phyloP scores from a whole-genome alignment of 2,113 vertebrate genomes.

The Polypterus bichir region DNA sequence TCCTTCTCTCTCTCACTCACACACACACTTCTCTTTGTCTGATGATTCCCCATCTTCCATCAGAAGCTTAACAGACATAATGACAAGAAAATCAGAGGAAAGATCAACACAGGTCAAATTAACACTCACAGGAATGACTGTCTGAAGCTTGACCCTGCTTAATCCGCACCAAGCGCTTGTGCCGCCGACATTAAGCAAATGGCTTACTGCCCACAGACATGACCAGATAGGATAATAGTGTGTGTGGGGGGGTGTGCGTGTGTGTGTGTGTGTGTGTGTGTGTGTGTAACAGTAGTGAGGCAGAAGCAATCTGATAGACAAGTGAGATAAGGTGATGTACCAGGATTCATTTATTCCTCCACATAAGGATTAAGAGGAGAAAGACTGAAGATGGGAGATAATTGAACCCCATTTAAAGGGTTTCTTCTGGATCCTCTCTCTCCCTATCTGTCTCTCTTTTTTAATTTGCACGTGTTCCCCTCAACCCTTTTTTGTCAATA shows the following conservation, averaged over 20 bases:
- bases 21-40: conserved; percentile 43
- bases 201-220: conserved; percentile 61
- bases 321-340: conserved; percentile 49
- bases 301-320: conserved; percentile 33
- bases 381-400: conserved; percentile 53
- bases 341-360: conserved; percentile 48
- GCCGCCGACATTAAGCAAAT: conserved; percentile 72
- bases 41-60: conserved; percentile 58
- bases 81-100: conserved; percentile 74
- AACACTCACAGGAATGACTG: conserved; percentile 68
- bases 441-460: conserved; percentile 15
- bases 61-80: conserved; percentile 53
- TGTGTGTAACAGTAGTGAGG: conserved; percentile 22
- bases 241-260: conserved; percentile 29
- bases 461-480: conserved; percentile 31
- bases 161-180: conserved; percentile 49
- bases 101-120: conserved; percentile 74
- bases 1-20: conserved; percentile 17
- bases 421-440: conserved; percentile 44
- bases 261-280: conserved; percentile 18
- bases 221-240: conserved; percentile 51
- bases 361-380: conserved; percentile 47
- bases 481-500: conserved; percentile 48
- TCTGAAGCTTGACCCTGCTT: conserved; percentile 65
- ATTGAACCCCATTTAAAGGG: conserved; percentile 52